phyloP scores from a whole-genome alignment of 2,888 invertebrate species.

The Minunthozetes semirufus region DNA sequence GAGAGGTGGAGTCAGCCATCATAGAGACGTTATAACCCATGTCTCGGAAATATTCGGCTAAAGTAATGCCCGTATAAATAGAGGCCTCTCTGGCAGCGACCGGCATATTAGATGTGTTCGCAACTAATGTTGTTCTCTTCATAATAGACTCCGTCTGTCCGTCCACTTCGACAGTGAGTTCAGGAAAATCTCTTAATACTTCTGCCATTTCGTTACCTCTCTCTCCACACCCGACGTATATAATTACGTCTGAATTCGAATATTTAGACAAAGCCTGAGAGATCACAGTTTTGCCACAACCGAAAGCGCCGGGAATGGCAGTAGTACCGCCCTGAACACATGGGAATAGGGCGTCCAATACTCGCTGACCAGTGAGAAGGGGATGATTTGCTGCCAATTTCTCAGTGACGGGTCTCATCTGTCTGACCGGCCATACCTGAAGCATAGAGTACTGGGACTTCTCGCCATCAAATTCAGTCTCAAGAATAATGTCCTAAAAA shows the following conservation, averaged over 20 bases:
- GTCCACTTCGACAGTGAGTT: constrained; percentile 92
- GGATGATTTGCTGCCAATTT: constrained; percentile 98
- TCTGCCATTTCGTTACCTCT: constrained; percentile 99
- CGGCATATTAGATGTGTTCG: constrained; percentile 99
- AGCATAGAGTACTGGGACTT: constrained; percentile 86
- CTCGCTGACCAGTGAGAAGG: constrained; percentile 93
- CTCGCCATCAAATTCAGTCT: constrained; percentile 97
- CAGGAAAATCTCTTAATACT: constrained; percentile 96
- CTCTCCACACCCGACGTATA: constrained; percentile 99
- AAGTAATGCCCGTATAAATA: constrained; percentile 96
- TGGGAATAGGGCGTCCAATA: constrained; percentile 97
- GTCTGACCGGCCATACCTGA: constrained; percentile 99
- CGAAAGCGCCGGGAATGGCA: constrained; percentile 98
- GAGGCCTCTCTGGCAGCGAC: constrained; percentile 99
- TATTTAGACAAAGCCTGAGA: constrained; percentile 98
- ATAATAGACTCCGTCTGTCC: constrained; percentile 93
- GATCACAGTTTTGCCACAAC: constrained; percentile 99
- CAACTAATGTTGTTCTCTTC: constrained; percentile 98
- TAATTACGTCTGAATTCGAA: constrained; percentile 98
- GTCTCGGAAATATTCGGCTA: constrained; percentile 94
- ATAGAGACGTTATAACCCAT: constrained; percentile 99
- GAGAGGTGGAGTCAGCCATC: constrained; percentile 99
- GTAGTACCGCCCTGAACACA: constrained; percentile 98
- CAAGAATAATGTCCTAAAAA: constrained; percentile 79
- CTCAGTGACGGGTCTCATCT: constrained; percentile 91